Percentiles rank a stretch among this genome's conserved stretches.
Evolutionary conservation across 2,888 invertebrate species (phyloP).

Genomic region (Neoitamus cyanurus): DNA sequence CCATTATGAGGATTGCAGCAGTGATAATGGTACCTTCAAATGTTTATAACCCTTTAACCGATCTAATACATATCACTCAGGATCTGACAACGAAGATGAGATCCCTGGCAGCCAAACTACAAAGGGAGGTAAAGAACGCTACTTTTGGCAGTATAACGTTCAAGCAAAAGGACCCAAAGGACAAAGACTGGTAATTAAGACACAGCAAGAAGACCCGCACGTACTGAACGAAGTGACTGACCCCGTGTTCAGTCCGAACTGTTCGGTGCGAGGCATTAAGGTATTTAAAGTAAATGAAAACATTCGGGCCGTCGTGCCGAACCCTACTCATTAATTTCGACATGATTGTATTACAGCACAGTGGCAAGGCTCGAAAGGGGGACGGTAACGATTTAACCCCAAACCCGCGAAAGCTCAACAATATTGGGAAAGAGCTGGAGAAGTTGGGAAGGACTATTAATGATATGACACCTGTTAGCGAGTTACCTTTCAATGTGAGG

Average conservation of each 20-base stretch:
- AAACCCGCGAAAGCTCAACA: conserved; percentile 89
- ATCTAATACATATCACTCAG: conserved; percentile 45
- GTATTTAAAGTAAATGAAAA: conserved; percentile 67
- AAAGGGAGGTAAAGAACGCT: conserved; percentile 80
- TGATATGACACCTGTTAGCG: conserved; percentile 95
- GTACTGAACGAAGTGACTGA: conserved; percentile 90
- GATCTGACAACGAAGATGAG: conserved; percentile 64
- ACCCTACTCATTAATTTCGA: conserved; percentile 15
- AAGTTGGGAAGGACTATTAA: conserved; percentile 91
- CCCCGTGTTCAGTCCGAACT: conserved; percentile 94
- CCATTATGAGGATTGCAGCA: conserved; percentile 87
- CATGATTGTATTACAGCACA: conserved; percentile 63
- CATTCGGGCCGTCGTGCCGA: background rate
- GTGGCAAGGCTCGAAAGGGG: conserved; percentile 93
- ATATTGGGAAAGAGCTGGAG: conserved; percentile 92
- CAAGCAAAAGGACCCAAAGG: conserved; percentile 98
- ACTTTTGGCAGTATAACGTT: conserved; percentile 99
- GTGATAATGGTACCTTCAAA: conserved; percentile 75
- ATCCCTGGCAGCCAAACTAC: conserved; percentile 53
- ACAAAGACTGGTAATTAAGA: conserved; percentile 85
- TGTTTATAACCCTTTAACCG: background rate
- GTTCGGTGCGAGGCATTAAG: conserved; percentile 91
- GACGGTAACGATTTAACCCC: conserved; percentile 98
- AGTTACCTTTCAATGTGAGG: conserved; percentile 87
- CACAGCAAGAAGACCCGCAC: conserved; percentile 91